These are phyloP conservation scores for Artibeus jamaicensis DNA, from an alignment of 2,797 vertebrate species.

Conservation along the genomic window DNA sequence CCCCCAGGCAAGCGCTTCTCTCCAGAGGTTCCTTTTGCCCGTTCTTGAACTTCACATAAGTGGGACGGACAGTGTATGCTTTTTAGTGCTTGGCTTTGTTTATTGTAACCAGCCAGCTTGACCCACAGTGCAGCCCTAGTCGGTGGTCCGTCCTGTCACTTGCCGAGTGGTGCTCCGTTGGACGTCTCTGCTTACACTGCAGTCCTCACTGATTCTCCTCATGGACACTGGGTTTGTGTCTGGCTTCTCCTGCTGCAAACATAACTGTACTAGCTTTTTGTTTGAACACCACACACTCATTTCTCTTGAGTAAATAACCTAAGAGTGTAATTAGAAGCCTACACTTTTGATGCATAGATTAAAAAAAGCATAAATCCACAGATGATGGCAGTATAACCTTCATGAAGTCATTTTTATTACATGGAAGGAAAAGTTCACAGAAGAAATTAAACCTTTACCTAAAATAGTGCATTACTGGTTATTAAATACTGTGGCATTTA, in stretches of 20 bases:
- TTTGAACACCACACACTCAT: not conserved
- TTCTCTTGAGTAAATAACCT: not conserved
- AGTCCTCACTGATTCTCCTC: not conserved
- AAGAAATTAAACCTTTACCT: not conserved
- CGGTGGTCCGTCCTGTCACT: rapidly evolving
- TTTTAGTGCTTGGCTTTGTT: not conserved
- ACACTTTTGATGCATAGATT: not conserved
- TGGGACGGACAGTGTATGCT: not conserved
- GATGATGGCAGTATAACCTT: not conserved
- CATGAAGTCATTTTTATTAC: not conserved
- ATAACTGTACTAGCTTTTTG: not conserved
- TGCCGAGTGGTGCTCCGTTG: not conserved
- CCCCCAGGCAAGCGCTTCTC: not conserved
- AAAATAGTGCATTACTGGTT: not conserved
- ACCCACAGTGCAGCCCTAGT: rapidly evolving
- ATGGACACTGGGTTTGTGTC: not conserved
- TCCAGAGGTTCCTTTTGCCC: not conserved
- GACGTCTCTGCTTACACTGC: rapidly evolving
- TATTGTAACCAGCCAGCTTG: not conserved
- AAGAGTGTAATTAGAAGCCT: not conserved
- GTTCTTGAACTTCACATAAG: not conserved
- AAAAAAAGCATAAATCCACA: not conserved
- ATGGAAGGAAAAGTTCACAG: not conserved
- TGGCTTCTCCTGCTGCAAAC: not conserved
- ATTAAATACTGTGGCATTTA: not conserved